Base-by-base conservation (phyloP, 2,888 invertebrate genomes). In the Leptopilina drosophilae region DNA sequence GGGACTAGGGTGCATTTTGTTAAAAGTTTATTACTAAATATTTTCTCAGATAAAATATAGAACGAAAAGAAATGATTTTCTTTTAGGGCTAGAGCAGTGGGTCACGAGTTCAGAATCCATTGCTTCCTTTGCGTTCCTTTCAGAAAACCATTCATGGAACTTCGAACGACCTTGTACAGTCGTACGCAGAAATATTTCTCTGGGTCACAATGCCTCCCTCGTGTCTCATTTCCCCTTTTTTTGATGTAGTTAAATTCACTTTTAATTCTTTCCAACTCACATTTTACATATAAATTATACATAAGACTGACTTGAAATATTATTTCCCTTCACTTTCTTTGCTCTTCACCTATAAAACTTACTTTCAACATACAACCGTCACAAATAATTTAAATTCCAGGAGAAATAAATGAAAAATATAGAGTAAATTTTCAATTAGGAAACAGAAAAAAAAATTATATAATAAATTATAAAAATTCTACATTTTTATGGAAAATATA, bases 91-190 rank as follows among this genome's bases (percentile, higher is more conserved):
- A 69, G 80, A 76, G 78, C 83, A 87, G 79, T 88, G 80, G 88
- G 88, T 88, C 88, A 88, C 75, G 82, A 84, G 84, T 84, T 85
- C 82, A 82, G 81, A 79, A 82, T 5, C 77, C 78, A 79, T 76
- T 69, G 73, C 76, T 73, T 42, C 64, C 81, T 79, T 78, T 64
- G 82, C 84, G 82, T 85, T 81, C 86, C 85, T 83, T 77, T 78
- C 78, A 78, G 65, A 77, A 65, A 85, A 82, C 84, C 85, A 87
- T 88, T 87, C 85, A 85, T 84, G 81, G 84, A 80, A 84, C 85
- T 87, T 82, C 78, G 80, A 85, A 83, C 78, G 84, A 81, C 80
- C 81, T 83, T 83, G 85, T 86, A 85, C 84, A 86, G 85, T 85
- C 84, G 64, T 83, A 80, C 76, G 64, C 82, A 85, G 73, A 84